A percentile compares a stretch with the other conserved stretches of the same genome.
Conservation (phyloP, 2,888 invertebrate species). For the Apamea anceps region DNA sequence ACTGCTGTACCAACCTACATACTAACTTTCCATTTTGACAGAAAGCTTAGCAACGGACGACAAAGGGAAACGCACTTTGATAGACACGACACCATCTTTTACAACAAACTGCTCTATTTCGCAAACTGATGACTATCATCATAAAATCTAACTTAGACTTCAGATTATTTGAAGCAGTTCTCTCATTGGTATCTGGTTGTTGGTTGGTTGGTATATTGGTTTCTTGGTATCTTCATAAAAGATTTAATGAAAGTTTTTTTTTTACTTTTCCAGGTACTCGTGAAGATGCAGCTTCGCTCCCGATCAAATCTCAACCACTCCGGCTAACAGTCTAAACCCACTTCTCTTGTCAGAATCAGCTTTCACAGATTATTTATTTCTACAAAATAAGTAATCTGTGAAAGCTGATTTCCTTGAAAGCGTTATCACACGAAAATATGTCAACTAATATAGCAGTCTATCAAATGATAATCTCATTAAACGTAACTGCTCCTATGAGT, state of each 20-base stretch:
- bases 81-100: neutral
- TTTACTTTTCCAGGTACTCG: slow-evolving; percentile 6
- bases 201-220: no score
- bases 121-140: neutral
- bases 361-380: slow-evolving; percentile 50
- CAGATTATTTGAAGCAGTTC: neutral
- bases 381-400: slow-evolving; percentile 51
- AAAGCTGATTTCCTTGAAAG: slow-evolving; percentile 37
- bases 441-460: neutral
- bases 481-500: neutral
- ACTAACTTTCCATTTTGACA: neutral
- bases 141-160: neutral
- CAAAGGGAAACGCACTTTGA: neutral
- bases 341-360: slow-evolving; percentile 16
- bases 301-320: neutral
- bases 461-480: slow-evolving; percentile 6
- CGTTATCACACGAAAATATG: neutral
- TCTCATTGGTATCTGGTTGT: no score
- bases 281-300: slow-evolving; percentile 5
- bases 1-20: neutral
- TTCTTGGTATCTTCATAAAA: neutral
- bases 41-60: neutral
- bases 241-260: neutral
- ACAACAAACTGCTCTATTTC: neutral
- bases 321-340: slow-evolving; percentile 1